Evolutionary conservation across 2,113 vertebrate genomes (phyloP).

Genomic region (Ammodytes dubius): DNA sequence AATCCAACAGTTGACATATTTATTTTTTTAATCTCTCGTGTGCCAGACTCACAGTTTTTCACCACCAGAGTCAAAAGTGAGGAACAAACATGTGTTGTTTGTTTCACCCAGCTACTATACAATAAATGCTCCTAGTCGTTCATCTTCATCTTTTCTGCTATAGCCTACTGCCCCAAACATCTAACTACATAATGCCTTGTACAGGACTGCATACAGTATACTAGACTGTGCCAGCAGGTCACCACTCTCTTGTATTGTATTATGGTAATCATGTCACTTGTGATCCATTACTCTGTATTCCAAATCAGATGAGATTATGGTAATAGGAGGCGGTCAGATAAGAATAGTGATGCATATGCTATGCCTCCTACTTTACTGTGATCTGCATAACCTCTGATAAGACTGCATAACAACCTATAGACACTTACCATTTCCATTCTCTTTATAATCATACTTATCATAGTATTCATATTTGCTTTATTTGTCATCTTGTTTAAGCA

Average conservation of each 20-base stretch:
- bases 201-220: background rate
- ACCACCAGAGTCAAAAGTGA: background rate
- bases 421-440: too few relatives aligned
- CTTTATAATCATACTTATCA: too few relatives aligned
- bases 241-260: background rate
- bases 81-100: background rate
- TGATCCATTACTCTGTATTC: background rate
- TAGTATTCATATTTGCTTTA: background rate
- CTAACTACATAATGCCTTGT: background rate
- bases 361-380: background rate
- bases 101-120: background rate
- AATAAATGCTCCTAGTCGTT: background rate
- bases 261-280: slow-evolving; percentile 9
- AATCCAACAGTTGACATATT: too few relatives aligned
- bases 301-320: slow-evolving; percentile 32
- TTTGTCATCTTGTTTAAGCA: background rate
- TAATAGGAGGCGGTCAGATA: slow-evolving; percentile 11
- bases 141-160: background rate
- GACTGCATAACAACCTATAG: background rate
- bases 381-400: background rate
- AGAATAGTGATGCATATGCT: background rate
- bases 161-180: background rate
- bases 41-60: too few relatives aligned
- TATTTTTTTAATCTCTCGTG: too few relatives aligned
- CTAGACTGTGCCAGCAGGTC: background rate